Evolutionary conservation across 2,888 invertebrate genomes (phyloP).

Genomic region (Spatulosminthurus flaviceps): DNA sequence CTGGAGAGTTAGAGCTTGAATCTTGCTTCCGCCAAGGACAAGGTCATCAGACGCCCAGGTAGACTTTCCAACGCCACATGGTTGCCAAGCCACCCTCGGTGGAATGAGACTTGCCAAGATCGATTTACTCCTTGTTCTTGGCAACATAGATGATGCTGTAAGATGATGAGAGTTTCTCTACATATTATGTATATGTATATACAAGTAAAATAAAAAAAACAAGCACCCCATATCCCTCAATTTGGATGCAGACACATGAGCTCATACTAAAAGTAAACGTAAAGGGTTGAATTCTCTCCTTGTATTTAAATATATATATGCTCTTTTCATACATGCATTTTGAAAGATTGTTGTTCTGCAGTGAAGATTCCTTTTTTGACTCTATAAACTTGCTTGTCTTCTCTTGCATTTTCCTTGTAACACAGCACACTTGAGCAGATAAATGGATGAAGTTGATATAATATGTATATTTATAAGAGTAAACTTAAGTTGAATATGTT

Average conservation of each 20-base stretch:
- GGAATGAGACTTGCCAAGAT: not conserved
- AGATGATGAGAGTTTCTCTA: not conserved
- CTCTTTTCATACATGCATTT: slow-evolving; percentile 10
- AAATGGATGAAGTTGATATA: too few species aligned
- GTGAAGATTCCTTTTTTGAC: not conserved
- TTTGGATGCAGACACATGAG: slow-evolving; percentile 8
- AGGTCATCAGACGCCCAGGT: slow-evolving; percentile 60
- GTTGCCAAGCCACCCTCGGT: slow-evolving; percentile 49
- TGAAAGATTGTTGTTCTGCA: slow-evolving; percentile 8
- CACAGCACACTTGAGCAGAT: not conserved
- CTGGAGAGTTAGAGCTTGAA: slow-evolving; percentile 42
- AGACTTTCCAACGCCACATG: slow-evolving; percentile 62
- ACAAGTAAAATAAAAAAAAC: not conserved
- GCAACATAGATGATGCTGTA: slow-evolving; percentile 16
- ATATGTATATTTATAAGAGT: too few species aligned
- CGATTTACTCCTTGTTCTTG: not conserved
- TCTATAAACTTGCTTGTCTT: too few species aligned
- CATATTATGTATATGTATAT: too few species aligned
- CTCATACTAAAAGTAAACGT: not conserved
- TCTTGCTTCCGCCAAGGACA: slow-evolving; percentile 62
- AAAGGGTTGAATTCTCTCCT: not conserved
- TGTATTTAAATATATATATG: not conserved
- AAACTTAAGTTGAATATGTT: not conserved
- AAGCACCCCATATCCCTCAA: slow-evolving; percentile 18
- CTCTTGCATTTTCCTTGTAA: not conserved